Evolutionary conservation across 2,888 invertebrate species (phyloP).

Genomic region (Drosophila mayaguana): DNA sequence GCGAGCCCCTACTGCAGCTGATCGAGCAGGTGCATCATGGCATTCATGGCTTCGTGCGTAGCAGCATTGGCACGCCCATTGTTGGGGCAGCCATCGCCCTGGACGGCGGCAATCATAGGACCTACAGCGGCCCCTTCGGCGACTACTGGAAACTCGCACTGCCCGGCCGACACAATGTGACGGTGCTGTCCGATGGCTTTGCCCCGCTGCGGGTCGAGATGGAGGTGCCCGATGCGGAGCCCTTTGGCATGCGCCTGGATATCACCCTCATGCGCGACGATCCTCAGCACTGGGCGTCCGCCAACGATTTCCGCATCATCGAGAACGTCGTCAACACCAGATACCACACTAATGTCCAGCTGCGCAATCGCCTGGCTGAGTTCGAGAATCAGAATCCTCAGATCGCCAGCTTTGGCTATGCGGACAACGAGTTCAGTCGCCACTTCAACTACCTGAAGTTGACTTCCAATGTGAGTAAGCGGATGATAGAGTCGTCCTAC

Average conservation of each 20-base stretch:
- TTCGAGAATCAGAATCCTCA: constrained; percentile 89
- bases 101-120: constrained; percentile 90
- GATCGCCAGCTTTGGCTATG: constrained; percentile 89
- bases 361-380: constrained; percentile 88
- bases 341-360: constrained; percentile 89
- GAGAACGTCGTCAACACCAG: constrained; percentile 89
- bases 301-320: constrained; percentile 90
- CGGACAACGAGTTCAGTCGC: constrained; percentile 89
- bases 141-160: constrained; percentile 96
- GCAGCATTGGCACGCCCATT: constrained; percentile 91
- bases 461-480: constrained; percentile 88
- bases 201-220: constrained; percentile 83
- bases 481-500: too few species aligned
- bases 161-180: constrained; percentile 94
- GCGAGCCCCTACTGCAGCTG: constrained; percentile 92
- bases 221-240: constrained; percentile 86
- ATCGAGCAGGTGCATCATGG: constrained; percentile 96
- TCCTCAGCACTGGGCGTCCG: constrained; percentile 93
- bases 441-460: constrained; percentile 90
- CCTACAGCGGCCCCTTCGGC: constrained; percentile 90
- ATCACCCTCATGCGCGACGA: constrained; percentile 93
- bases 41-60: constrained; percentile 93
- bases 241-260: constrained; percentile 88
- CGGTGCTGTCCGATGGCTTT: constrained; percentile 90
- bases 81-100: constrained; percentile 91